A percentile compares a stretch with the other conserved stretches of the same genome.
These are phyloP conservation scores for Philopotamus ludificatus DNA, from an alignment of 1,140 invertebrate genomes.

Conservation along the genomic window DNA sequence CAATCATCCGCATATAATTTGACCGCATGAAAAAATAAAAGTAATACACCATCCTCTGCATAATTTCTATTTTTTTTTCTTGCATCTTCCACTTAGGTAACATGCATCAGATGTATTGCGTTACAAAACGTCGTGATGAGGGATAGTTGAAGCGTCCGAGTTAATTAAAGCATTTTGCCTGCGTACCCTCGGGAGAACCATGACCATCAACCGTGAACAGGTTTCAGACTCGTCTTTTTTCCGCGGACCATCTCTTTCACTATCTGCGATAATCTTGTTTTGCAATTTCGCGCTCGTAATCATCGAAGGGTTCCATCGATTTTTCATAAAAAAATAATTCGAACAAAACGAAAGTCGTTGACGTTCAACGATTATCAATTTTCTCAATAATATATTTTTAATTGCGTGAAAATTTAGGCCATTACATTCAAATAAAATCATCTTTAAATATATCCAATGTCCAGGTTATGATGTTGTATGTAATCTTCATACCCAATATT, in stretches of 20 bases:
- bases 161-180: slow-evolving; percentile 15
- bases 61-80: too few species aligned
- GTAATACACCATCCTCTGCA: too few species aligned
- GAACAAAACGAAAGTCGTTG: neutral
- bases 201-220: neutral
- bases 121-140: too few species aligned
- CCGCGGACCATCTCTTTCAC: neutral
- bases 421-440: neutral
- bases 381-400: neutral
- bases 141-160: too few species aligned
- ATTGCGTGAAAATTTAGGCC: neutral
- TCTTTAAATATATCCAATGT: neutral
- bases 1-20: too few species aligned
- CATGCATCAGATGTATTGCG: too few species aligned
- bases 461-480: neutral
- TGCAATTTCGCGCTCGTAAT: neutral
- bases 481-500: neutral
- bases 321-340: neutral
- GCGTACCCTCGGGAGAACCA: neutral
- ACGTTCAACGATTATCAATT: neutral
- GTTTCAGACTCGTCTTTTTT: neutral
- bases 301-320: neutral
- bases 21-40: too few species aligned
- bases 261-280: neutral
- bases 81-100: too few species aligned